These are phyloP conservation scores for Esox masquinongy DNA, from an alignment of 2,797 vertebrate genomes.

Conservation along the genomic window DNA sequence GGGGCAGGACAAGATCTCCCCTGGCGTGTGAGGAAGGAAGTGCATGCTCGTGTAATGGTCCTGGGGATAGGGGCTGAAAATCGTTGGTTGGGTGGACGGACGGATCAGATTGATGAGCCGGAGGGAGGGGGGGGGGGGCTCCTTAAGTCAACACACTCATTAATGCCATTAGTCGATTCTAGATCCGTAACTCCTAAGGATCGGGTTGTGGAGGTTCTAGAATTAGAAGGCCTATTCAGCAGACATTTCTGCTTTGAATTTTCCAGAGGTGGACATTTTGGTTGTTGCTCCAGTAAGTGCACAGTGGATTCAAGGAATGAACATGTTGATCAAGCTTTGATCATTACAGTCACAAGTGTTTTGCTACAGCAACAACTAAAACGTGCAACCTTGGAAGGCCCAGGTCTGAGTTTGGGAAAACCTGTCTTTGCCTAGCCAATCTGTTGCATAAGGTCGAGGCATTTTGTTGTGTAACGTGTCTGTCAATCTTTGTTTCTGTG, in stretches of 20 bases:
- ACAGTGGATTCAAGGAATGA: too few species aligned
- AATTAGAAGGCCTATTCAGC: neutral
- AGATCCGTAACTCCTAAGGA: neutral
- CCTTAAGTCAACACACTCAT: neutral
- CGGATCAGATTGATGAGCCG: constrained; percentile 25
- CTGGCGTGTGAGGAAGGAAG: constrained; percentile 26
- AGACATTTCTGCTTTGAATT: neutral
- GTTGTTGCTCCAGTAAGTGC: too few species aligned
- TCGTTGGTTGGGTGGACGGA: constrained; percentile 18
- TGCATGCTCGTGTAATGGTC: constrained; percentile 9
- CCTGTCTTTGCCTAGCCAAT: neutral
- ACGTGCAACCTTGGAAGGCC: too few species aligned
- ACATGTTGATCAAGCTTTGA: too few species aligned
- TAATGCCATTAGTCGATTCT: neutral
- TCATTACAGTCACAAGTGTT: too few species aligned
- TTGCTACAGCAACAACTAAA: too few species aligned
- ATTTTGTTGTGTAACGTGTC: neutral
- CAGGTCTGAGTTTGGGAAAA: too few species aligned
- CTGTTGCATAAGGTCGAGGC: neutral
- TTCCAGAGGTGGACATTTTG: too few species aligned
- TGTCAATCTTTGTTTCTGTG: neutral
- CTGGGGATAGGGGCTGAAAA: constrained; percentile 18
- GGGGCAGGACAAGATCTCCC: constrained; percentile 50
- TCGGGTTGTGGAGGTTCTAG: neutral
- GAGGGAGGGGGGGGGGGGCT: neutral